phyloP scores from a whole-genome alignment of 1,140 invertebrate genomes.

The Drosophila baimaii region DNA sequence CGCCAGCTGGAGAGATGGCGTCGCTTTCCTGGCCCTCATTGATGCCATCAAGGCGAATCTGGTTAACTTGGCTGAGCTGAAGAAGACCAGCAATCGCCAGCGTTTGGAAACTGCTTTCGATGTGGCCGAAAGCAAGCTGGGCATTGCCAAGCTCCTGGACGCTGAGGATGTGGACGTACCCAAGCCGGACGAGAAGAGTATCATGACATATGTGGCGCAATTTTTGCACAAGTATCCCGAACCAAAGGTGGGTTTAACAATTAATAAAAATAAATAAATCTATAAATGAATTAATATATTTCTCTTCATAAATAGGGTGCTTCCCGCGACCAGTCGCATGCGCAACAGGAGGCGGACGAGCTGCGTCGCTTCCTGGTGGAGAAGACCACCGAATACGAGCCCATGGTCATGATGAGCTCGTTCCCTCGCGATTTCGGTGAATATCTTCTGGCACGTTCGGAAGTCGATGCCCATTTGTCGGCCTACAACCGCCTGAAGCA shows the following conservation, averaged over 20 bases:
- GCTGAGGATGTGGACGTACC: slow-evolving; percentile 98
- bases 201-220: slow-evolving; percentile 99
- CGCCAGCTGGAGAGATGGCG: slow-evolving; percentile 97
- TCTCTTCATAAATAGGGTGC: slow-evolving; percentile 64
- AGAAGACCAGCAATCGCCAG: slow-evolving; percentile 89
- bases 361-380: slow-evolving; percentile 92
- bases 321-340: slow-evolving; percentile 83
- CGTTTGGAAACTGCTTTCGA: slow-evolving; percentile 97
- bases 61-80: slow-evolving; percentile 93
- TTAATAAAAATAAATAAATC: too few relatives aligned
- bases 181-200: slow-evolving; percentile 98
- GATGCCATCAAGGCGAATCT: slow-evolving; percentile 97
- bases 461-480: slow-evolving; percentile 88
- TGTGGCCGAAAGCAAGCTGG: slow-evolving; percentile 95
- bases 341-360: slow-evolving; percentile 92
- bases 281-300: neutral
- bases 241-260: slow-evolving; percentile 86
- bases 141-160: slow-evolving; percentile 96
- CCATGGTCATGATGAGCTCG: slow-evolving; percentile 87
- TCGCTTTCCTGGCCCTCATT: slow-evolving; percentile 97
- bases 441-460: slow-evolving; percentile 89
- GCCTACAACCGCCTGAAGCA: slow-evolving; percentile 90
- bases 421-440: slow-evolving; percentile 89
- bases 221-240: slow-evolving; percentile 98
- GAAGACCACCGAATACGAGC: slow-evolving; percentile 87